These are phyloP conservation scores for Syrista parreyssii DNA, from an alignment of 2,888 invertebrate species.

Conservation along the genomic window DNA sequence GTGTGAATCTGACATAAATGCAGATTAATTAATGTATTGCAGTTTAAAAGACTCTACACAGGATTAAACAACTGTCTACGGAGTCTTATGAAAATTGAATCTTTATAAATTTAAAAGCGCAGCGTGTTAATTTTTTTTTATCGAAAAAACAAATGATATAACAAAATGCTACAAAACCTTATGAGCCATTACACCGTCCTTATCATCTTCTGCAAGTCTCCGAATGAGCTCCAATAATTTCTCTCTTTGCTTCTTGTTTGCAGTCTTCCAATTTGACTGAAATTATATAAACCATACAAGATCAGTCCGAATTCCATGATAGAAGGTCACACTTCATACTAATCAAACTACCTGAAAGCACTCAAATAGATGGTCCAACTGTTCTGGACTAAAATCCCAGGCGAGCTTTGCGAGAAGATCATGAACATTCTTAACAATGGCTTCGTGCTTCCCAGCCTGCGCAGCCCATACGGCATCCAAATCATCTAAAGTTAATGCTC, in stretches of 20 bases:
- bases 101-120: constrained; percentile 1
- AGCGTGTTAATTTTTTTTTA: constrained; percentile 4
- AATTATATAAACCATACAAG: constrained; percentile 37
- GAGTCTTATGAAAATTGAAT: not conserved
- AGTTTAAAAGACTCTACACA: not conserved
- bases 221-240: constrained; percentile 94
- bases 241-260: constrained; percentile 95
- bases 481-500: constrained; percentile 88
- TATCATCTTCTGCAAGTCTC: constrained; percentile 96
- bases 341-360: constrained; percentile 85
- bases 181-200: constrained; percentile 98
- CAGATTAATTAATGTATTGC: too few relatives aligned
- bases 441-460: constrained; percentile 97
- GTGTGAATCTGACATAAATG: too few relatives aligned
- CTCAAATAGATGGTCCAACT: constrained; percentile 95
- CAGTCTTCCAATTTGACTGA: constrained; percentile 92
- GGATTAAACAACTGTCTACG: not conserved
- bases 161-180: constrained; percentile 72
- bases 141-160: constrained; percentile 12
- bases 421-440: constrained; percentile 97
- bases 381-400: constrained; percentile 98
- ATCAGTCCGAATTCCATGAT: not conserved
- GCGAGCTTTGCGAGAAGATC: constrained; percentile 95
- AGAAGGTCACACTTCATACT: not conserved
- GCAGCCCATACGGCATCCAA: constrained; percentile 97